phyloP scores from a whole-genome alignment of 1,140 invertebrate genomes.

The Lepidostoma basale region DNA sequence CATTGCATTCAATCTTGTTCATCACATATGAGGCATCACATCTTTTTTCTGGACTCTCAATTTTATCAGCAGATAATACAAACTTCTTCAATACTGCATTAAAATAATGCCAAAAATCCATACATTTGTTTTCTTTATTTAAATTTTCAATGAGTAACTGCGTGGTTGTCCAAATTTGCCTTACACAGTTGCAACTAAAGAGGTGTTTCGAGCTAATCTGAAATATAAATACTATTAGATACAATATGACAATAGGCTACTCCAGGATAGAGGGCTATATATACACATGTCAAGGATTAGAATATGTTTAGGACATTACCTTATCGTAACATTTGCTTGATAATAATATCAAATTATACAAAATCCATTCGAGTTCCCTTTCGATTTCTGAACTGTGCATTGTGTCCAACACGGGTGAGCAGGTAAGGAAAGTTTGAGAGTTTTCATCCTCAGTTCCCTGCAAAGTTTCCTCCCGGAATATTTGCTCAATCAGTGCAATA shows the following conservation, averaged over 20 bases:
- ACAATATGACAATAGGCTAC: background rate
- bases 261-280: background rate
- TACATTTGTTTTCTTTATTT: constrained; percentile 30
- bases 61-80: constrained; percentile 19
- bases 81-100: constrained; percentile 38
- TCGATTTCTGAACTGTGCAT: constrained; percentile 32
- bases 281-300: background rate
- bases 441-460: constrained; percentile 26
- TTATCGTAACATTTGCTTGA: constrained; percentile 39
- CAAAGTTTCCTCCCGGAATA: constrained; percentile 22
- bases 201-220: constrained; percentile 33
- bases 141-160: constrained; percentile 37
- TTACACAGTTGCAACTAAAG: constrained; percentile 41
- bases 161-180: constrained; percentile 32
- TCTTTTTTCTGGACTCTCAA: background rate
- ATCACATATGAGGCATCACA: constrained; percentile 30
- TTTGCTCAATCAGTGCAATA: constrained; percentile 23
- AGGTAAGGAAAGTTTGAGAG: background rate
- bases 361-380: constrained; percentile 41
- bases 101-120: constrained; percentile 40
- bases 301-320: constrained; percentile 29
- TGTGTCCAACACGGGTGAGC: constrained; percentile 1
- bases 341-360: constrained; percentile 41
- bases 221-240: background rate
- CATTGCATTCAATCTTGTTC: constrained; percentile 36